phyloP scores from a whole-genome alignment of 2,113 vertebrate genomes.

The Aldabrachelys gigantea region DNA sequence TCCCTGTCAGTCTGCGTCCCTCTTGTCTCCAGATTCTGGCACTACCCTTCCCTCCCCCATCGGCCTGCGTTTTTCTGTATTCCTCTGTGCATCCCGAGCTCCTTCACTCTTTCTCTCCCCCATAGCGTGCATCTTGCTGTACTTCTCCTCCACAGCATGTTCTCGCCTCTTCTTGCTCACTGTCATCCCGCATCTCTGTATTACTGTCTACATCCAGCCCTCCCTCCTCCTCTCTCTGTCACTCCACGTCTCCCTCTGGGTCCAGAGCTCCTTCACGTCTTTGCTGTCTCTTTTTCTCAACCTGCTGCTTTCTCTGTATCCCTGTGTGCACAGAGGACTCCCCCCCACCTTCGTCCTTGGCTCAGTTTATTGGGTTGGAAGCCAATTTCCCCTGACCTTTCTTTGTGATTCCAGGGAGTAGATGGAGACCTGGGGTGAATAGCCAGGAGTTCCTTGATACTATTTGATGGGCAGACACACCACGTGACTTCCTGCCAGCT shows the following conservation, averaged over 20 bases:
- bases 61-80: not conserved
- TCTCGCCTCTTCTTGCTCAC: not conserved
- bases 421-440: rapidly evolving
- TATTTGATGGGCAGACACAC: rapidly evolving
- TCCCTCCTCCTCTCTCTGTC: not conserved
- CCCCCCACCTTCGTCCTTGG: too few relatives aligned
- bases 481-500: not conserved
- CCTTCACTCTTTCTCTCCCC: not conserved
- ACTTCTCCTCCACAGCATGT: not conserved
- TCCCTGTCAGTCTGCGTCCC: not conserved
- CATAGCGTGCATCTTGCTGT: not conserved
- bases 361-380: not conserved
- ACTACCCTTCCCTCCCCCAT: not conserved
- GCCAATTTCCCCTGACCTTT: not conserved
- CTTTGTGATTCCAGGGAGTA: rapidly evolving
- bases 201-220: not conserved
- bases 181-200: not conserved
- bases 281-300: not conserved
- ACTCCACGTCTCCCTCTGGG: not conserved
- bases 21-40: not conserved
- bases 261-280: not conserved
- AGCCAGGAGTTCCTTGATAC: rapidly evolving
- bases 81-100: not conserved
- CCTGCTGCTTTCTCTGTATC: not conserved
- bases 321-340: not conserved